Conservation (phyloP, 1,140 invertebrate genomes). For the Brachionus asplanchnoidis region DNA sequence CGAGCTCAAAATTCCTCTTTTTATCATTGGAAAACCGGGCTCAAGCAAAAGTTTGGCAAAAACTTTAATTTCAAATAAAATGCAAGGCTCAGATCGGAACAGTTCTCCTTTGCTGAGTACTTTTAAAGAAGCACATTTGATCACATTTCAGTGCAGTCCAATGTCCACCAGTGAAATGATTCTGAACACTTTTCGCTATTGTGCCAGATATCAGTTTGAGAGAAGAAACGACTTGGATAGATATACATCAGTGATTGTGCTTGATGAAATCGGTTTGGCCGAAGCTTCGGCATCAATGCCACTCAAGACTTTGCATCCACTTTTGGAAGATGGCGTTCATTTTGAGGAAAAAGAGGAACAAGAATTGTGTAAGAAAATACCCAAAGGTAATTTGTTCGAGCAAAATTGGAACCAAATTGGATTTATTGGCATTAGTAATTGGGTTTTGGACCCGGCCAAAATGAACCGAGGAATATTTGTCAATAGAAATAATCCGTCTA, state of each 20-base stretch:
- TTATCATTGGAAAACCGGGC: constrained; percentile 52
- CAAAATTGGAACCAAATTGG: constrained; percentile 46
- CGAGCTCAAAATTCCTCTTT: constrained; percentile 49
- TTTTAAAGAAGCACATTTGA: constrained; percentile 47
- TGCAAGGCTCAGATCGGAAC: constrained; percentile 48
- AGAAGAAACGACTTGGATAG: constrained; percentile 45
- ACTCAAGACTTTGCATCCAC: constrained; percentile 48
- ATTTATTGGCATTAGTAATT: constrained; percentile 54
- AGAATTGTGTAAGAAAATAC: neutral
- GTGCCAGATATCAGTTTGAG: constrained; percentile 49
- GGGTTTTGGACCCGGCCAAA: constrained; percentile 52
- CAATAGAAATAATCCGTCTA: constrained; percentile 47
- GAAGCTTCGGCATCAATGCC: constrained; percentile 50
- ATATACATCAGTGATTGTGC: constrained; percentile 50
- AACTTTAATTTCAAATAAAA: constrained; percentile 49
- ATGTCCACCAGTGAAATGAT: constrained; percentile 51
- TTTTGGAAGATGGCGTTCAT: constrained; percentile 44
- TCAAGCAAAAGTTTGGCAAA: constrained; percentile 52
- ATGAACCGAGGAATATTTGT: constrained; percentile 53
- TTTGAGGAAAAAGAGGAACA: constrained; percentile 17
- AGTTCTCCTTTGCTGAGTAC: constrained; percentile 45
- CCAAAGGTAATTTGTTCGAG: neutral
- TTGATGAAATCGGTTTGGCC: constrained; percentile 53
- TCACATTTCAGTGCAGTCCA: constrained; percentile 52
- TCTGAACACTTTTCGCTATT: constrained; percentile 48